Evolutionary conservation across 2,888 invertebrate genomes (phyloP), one percentile per base, ranked within the genome.

Genomic region (Microctonus hyperodae): DNA sequence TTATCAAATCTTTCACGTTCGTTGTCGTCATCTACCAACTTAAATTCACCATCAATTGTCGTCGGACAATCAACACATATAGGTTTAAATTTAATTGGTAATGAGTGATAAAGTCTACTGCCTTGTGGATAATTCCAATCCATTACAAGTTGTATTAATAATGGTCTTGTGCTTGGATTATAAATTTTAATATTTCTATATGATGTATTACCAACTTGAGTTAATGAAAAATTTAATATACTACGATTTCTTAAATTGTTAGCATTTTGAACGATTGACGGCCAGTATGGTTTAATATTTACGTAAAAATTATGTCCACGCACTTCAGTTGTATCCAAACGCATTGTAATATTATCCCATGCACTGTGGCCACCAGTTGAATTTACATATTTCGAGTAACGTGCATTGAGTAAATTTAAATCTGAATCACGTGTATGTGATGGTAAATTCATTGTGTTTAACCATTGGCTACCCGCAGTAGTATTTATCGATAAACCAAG

Each of bases 141-240:
- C 76, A 92, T 88, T n/a, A 92, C 86, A 65, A 91, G 83, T 82
- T 95, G 95, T 76, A 94, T 86, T 68, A 93, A 85, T 68, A 95
- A 83, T 69, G 91, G 88, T 77, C 88, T 88, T 70, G 89, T 88
- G 58, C 89, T 87, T 35, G 95, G 94, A 86, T 95, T 96, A 79
- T 88, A 87, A 73, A 93, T 85, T 62, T 88, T 88, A 75, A 95
- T 84, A 67, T 88, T 88, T 79, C 89, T 87, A 76, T 89, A 85
- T 44, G 89, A 87, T 64, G 87, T 86, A 80, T 91, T 91, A 66
- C 91, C 91, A 65, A 92, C 88, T 84, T 92, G 92, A 0, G 92
- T 92, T 33, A 92, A 83, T 6, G 92, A 91, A 83, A 92, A 92
- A 72, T 85, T 86, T 60, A 91, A 80, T 33, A 84, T 74, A 37